Evolutionary conservation across 2,888 invertebrate species (phyloP).

Genomic region (Lepetodrilus schrolli): DNA sequence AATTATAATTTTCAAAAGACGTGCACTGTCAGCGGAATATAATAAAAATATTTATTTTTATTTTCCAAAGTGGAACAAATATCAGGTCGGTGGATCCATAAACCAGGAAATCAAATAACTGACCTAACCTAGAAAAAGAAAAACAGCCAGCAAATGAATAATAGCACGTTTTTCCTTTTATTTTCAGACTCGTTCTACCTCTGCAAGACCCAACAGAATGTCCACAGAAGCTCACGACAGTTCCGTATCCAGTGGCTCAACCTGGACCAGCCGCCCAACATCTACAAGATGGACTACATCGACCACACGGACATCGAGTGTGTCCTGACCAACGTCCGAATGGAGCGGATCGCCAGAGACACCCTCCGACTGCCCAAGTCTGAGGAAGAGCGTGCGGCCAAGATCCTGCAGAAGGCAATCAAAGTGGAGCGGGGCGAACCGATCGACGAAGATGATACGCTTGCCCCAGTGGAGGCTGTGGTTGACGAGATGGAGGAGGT

Average conservation of each 20-base stretch:
- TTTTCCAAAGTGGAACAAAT: too few species aligned
- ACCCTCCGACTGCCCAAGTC: slow-evolving; percentile 82
- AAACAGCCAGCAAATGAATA: too few species aligned
- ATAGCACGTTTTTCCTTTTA: too few species aligned
- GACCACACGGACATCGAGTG: slow-evolving; percentile 81
- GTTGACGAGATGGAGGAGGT: slow-evolving; percentile 46
- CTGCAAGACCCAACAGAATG: slow-evolving; percentile 92
- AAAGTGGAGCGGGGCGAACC: slow-evolving; percentile 72
- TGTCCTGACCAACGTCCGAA: slow-evolving; percentile 85
- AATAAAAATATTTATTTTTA: too few species aligned
- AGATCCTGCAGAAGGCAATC: slow-evolving; percentile 88
- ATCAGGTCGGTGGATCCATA: too few species aligned
- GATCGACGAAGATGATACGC: slow-evolving; percentile 48
- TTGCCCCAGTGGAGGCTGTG: slow-evolving; percentile 41
- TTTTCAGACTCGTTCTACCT: slow-evolving; percentile 77
- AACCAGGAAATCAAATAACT: too few species aligned
- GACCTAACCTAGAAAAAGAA: too few species aligned
- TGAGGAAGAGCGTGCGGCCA: slow-evolving; percentile 87
- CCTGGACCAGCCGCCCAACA: slow-evolving; percentile 73
- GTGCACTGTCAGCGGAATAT: too few species aligned
- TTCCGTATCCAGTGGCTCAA: slow-evolving; percentile 91
- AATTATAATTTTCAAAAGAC: too few species aligned
- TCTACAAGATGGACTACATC: slow-evolving; percentile 92
- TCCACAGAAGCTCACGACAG: slow-evolving; percentile 85
- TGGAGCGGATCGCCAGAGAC: slow-evolving; percentile 84